A percentile compares a stretch with the other conserved stretches of the same genome.
These are phyloP conservation scores for Hydrocynus forskahlii DNA, from an alignment of 2,797 vertebrate genomes.

Conservation along the genomic window DNA sequence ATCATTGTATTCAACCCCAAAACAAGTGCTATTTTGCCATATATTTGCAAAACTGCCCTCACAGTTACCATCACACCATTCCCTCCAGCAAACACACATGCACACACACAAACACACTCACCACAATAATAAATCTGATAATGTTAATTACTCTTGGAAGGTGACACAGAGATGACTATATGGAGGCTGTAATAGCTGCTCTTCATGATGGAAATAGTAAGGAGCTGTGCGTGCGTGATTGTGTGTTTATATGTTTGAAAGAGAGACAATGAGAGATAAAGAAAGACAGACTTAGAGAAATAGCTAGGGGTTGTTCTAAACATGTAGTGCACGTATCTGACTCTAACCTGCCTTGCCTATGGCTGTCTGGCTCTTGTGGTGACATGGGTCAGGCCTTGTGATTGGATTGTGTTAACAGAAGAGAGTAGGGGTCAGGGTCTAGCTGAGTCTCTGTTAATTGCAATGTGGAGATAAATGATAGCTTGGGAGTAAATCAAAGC, in stretches of 20 bases:
- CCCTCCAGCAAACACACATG: constrained; percentile 31
- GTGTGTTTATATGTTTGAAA: not conserved
- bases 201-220: not conserved
- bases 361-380: constrained; percentile 52
- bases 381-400: constrained; percentile 57
- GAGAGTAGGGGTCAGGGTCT: constrained; percentile 61
- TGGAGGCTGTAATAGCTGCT: constrained; percentile 26
- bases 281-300: not conserved
- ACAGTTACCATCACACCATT: constrained; percentile 26
- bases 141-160: constrained; percentile 56
- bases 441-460: constrained; percentile 66
- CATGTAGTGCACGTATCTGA: constrained; percentile 34
- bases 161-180: constrained; percentile 33
- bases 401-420: constrained; percentile 67
- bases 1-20: no score
- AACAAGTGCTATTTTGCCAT: no score
- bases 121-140: constrained; percentile 42
- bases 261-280: constrained; percentile 2
- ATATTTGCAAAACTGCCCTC: not conserved
- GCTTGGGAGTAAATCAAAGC: constrained; percentile 68
- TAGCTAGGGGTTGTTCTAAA: constrained; percentile 6
- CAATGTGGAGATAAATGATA: constrained; percentile 64
- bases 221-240: not conserved
- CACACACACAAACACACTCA: constrained; percentile 32
- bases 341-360: constrained; percentile 1